Evolutionary conservation across 2,888 invertebrate species (phyloP).

Genomic region (Acronicta aceris): DNA sequence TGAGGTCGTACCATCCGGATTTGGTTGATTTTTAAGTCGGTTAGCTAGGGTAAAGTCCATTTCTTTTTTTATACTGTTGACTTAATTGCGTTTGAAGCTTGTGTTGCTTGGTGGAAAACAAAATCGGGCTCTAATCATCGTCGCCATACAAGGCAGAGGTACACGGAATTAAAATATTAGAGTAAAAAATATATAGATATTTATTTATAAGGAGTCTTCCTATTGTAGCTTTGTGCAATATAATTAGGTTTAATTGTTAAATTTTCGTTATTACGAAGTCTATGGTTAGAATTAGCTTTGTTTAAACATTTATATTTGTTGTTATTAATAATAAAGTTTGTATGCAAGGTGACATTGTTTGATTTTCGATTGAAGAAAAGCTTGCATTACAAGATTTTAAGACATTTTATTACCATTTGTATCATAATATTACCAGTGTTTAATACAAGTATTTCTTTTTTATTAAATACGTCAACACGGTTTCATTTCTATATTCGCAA

Average conservation of each 20-base stretch:
- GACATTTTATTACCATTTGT: no score
- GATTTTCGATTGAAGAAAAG: neutral
- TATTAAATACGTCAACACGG: no score
- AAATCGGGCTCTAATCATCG: no score
- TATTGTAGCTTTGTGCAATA: neutral
- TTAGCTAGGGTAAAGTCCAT: neutral
- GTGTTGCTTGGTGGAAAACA: no score
- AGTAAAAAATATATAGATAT: no score
- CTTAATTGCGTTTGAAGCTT: no score
- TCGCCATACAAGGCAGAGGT: no score
- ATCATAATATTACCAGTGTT: no score
- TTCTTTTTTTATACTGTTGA: neutral
- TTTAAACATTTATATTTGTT: neutral
- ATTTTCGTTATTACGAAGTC: neutral
- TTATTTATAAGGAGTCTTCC: neutral
- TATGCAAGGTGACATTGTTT: neutral
- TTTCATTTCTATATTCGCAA: no score
- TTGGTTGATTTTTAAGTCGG: slow-evolving; percentile 61
- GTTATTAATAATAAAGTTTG: slow-evolving; percentile 3
- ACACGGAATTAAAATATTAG: no score
- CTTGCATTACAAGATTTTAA: no score
- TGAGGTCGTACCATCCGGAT: slow-evolving; percentile 74
- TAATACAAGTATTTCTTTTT: no score
- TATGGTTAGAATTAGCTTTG: neutral
- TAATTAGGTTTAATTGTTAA: neutral